Conservation (phyloP, 2,888 invertebrate genomes). For the Acleris cristana region DNA sequence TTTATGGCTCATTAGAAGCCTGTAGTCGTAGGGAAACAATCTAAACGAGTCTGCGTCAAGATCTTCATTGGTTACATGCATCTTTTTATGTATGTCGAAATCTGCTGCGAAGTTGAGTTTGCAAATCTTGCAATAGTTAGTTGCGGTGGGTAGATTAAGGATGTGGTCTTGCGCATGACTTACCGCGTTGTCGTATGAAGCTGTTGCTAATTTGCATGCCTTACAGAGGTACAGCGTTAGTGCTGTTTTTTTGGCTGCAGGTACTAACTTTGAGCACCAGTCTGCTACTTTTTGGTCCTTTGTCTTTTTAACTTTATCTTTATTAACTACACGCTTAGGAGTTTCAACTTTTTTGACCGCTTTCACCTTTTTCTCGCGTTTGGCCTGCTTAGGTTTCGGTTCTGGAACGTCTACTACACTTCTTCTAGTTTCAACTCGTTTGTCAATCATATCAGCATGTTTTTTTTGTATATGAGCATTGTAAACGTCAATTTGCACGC, state of each 20-base stretch:
- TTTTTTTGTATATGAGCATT: conserved; percentile 3
- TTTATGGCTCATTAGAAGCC: conserved; percentile 5
- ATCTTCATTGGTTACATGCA: conserved; percentile 1
- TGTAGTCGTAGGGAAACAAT: conserved; percentile 9
- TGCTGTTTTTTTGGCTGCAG: background rate
- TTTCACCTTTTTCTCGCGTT: background rate
- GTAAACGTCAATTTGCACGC: background rate
- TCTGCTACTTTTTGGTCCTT: background rate
- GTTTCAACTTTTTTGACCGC: background rate
- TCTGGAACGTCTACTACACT: background rate
- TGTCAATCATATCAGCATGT: background rate
- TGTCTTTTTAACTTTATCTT: background rate
- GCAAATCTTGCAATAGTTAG: background rate
- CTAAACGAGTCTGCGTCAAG: conserved; percentile 4
- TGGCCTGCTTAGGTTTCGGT: background rate
- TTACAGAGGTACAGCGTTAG: conserved; percentile 4
- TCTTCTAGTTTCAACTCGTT: background rate
- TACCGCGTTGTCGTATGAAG: conserved; percentile 15
- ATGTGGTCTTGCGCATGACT: conserved; percentile 24
- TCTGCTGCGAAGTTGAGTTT: background rate
- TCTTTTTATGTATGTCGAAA: conserved; percentile 1
- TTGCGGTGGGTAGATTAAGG: background rate
- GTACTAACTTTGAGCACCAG: background rate
- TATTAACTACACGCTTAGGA: background rate
- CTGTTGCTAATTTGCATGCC: conserved; percentile 7